A percentile compares a stretch with the other conserved stretches of the same genome.
These are phyloP conservation scores for Daubentonia madagascariensis DNA, from an alignment of 2,113 vertebrate genomes.

Conservation along the genomic window DNA sequence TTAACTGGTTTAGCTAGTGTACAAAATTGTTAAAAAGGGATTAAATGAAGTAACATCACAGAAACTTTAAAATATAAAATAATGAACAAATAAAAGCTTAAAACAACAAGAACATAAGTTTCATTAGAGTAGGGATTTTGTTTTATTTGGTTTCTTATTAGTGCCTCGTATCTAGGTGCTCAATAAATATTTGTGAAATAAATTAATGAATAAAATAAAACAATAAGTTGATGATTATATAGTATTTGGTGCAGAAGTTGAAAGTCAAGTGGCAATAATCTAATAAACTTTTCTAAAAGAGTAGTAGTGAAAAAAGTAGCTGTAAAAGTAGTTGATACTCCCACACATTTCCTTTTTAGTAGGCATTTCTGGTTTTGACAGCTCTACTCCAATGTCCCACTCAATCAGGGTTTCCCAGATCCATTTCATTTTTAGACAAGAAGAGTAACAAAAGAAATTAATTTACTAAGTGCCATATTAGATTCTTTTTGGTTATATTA, in stretches of 20 bases:
- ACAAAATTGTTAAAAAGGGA: not conserved
- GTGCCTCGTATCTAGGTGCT: not conserved
- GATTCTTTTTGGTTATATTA: not conserved
- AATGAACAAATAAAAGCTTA: not conserved
- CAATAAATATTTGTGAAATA: not conserved
- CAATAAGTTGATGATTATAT: not conserved
- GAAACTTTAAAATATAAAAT: constrained; percentile 7
- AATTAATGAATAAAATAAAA: not conserved
- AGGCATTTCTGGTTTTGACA: not conserved
- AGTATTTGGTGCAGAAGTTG: not conserved
- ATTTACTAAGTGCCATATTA: not conserved
- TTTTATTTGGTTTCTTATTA: not conserved
- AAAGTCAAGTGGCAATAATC: not conserved
- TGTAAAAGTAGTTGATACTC: not conserved
- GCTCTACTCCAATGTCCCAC: not conserved
- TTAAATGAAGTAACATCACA: not conserved
- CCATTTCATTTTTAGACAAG: not conserved
- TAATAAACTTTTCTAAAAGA: not conserved
- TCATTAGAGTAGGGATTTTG: not conserved
- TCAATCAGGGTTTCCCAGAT: not conserved
- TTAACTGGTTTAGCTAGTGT: not conserved
- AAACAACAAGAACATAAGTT: not conserved
- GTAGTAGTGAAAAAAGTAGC: not conserved
- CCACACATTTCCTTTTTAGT: not conserved
- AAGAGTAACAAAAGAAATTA: not conserved